Evolutionary conservation across 1,140 invertebrate species (phyloP), one percentile per base, ranked within the genome.

Genomic region (Bombus difficillimus): DNA sequence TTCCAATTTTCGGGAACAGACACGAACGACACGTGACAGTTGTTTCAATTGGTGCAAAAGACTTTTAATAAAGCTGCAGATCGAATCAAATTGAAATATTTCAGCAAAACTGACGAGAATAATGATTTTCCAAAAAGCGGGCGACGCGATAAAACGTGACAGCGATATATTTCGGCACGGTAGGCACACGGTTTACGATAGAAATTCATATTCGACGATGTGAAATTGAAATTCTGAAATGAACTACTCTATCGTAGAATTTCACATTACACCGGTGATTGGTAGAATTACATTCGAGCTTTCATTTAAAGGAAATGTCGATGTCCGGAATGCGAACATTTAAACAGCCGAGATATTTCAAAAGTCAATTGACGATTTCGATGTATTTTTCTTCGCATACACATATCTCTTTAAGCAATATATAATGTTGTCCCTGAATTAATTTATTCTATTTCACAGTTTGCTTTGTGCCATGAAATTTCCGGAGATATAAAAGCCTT

Each of bases 1-100:
- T 39, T 59, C 13, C 15, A 37, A 47, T n/a, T 66, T 47, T 25
- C 10, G 18, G 37, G 0, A 22, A 53, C 8, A 12, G 22, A 25
- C 2, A 2, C 9, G 1, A 28, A 15, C 13, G 39, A 41, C 10
- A 3, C 15, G 62, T 53, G 62, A 32, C n/a, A 69, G n/a, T 57
- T 64, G 53, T 47, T 62, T 62, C 37, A 9, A 5, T 10, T 2
- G 37, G 1, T 25, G 53, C 8, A 25, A 39, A 22, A 43, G 22
- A 41, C 32, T 80, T 85, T 80, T 79, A 69, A 72, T 37, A 22
- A 78, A 69, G 34, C 22, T n/a, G 12, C 39, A 3, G 43, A n/a
- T 76, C 41, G 12, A 41, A 6, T 59, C 4, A 15, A 53, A 66
- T 75, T 37, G 73, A 82, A 57, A 75, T 83, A 75, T 83, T 53